Base-by-base conservation (phyloP, 2,888 invertebrate genomes). In the Minunthozetes semirufus region DNA sequence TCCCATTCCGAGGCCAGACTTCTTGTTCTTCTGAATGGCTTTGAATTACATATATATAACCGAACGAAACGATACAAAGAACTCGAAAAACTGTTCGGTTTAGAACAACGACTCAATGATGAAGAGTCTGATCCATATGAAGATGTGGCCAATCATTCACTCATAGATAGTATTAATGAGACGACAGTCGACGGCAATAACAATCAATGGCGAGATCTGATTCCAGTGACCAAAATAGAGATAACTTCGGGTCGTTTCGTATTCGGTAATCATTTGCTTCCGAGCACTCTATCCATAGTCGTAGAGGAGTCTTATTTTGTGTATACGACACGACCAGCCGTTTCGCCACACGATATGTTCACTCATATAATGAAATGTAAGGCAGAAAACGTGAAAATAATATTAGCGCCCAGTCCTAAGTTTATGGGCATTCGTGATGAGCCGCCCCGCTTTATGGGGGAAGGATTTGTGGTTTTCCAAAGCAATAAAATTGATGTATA, bases 381-480 rank as follows among this genome's bases (percentile, higher is more conserved):
- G 83, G 92, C 93, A 8, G 97, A 98, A 83, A 97, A 95, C 84
- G 92, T 95, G 78, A 91, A 94, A 80, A 85, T 96, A 0, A 91
- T 96, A 85, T 86, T 98, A 78, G 94, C 94, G n/a, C 95, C 95
- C 19, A 95, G 94, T 85, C 92, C 93, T 1, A 94, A 94, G 81
- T 97, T 95, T 83, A 92, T 90, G 3, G 93, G 94, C 8, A 89
- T 92, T 86, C 89, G 92, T 6, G 95, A 95, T 83, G 94, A 94
- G 80, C 96, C 98, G 0, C 98, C 98, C 0, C 85, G 93, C 71
- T 95, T 92, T 81, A 98, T 98, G 97, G 98, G 98, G 5, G 96
- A 96, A 84, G 98, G 97, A 0, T 98, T 98, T 84, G 96, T 96
- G 0, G 89, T 99, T 13, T 89, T 98, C 86, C 95, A 95, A 82